Evolutionary conservation across 2,888 invertebrate genomes (phyloP).

Genomic region (Drosophila paranaensis): DNA sequence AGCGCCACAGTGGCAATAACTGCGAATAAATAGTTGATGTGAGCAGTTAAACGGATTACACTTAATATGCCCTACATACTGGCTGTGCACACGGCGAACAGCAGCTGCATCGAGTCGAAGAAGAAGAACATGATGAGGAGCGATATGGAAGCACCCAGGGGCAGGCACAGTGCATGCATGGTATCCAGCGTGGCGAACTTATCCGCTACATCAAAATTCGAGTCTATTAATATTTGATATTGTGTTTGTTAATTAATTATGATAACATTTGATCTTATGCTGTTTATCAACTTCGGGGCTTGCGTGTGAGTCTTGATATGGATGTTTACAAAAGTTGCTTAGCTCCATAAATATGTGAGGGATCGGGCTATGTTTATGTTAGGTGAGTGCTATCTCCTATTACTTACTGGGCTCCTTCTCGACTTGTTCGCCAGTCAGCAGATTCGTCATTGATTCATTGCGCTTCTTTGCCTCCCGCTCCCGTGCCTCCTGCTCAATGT

Average conservation of each 20-base stretch:
- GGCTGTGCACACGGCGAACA: slow-evolving; percentile 98
- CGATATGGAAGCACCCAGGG: slow-evolving; percentile 97
- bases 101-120: slow-evolving; percentile 99
- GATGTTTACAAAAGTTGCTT: neutral
- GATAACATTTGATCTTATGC: neutral
- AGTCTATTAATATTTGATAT: slow-evolving; percentile 11
- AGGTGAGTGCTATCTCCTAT: neutral
- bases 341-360: too few relatives aligned
- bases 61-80: slow-evolving; percentile 88
- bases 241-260: neutral
- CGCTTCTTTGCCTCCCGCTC: slow-evolving; percentile 91
- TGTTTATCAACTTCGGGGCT: neutral
- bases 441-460: slow-evolving; percentile 86
- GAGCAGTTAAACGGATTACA: neutral
- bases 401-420: slow-evolving; percentile 86
- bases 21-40: slow-evolving; percentile 79
- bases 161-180: slow-evolving; percentile 98
- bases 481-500: slow-evolving; percentile 97
- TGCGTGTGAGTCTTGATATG: neutral
- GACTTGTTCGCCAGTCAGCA: slow-evolving; percentile 84
- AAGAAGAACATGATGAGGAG: slow-evolving; percentile 99
- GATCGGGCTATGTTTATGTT: too few relatives aligned
- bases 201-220: slow-evolving; percentile 79
- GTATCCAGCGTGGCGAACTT: slow-evolving; percentile 97
- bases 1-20: slow-evolving; percentile 98